Conservation (phyloP, 2,888 invertebrate genomes). For the Athrips mouffetella region DNA sequence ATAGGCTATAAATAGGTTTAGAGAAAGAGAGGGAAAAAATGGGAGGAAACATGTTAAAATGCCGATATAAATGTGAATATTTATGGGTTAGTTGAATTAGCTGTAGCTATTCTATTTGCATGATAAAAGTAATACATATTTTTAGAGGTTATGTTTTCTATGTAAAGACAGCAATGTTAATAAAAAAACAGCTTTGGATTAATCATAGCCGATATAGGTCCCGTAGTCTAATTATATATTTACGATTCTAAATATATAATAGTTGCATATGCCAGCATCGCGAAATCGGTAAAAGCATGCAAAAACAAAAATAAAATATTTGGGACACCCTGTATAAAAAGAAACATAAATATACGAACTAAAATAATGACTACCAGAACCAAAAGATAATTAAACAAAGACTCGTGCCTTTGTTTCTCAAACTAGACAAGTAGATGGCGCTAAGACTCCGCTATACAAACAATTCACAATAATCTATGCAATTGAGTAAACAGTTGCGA, state of each 20-base stretch:
- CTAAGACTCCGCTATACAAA: too few species aligned
- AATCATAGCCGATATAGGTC: slow-evolving; percentile 63
- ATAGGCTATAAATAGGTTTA: slow-evolving; percentile 23
- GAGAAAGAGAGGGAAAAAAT: too few species aligned
- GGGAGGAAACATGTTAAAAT: too few species aligned
- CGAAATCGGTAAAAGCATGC: not conserved
- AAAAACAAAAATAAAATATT: not conserved
- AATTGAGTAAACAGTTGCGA: too few species aligned
- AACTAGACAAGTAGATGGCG: slow-evolving; percentile 11
- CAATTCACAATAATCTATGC: too few species aligned
- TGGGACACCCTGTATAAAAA: slow-evolving; percentile 4
- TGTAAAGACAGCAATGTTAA: too few species aligned
- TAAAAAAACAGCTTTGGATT: slow-evolving; percentile 54
- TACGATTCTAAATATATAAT: slow-evolving; percentile 59
- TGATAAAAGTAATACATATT: not conserved
- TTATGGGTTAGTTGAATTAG: too few species aligned
- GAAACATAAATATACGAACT: not conserved
- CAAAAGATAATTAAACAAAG: not conserved
- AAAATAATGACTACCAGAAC: slow-evolving; percentile 2
- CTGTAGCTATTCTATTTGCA: too few species aligned
- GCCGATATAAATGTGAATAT: too few species aligned
- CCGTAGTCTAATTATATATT: slow-evolving; percentile 60
- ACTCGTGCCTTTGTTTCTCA: slow-evolving; percentile 1
- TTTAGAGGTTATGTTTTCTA: too few species aligned
- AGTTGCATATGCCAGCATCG: not conserved